Evolutionary conservation across 2,888 invertebrate genomes (phyloP).

Genomic region (Conus canariensis): DNA sequence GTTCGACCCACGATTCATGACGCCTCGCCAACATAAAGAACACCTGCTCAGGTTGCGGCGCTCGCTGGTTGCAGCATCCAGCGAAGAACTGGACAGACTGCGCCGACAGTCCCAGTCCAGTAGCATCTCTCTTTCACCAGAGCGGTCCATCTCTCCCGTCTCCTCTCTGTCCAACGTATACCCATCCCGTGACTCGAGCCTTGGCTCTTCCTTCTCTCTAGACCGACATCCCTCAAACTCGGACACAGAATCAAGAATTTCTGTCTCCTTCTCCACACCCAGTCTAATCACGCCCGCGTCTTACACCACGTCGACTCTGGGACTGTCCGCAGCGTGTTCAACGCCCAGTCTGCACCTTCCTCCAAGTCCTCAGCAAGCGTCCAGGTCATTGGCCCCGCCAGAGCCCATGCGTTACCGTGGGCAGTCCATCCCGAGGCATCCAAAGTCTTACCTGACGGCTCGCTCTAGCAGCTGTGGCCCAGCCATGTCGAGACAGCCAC

Average conservation of each 20-base stretch:
- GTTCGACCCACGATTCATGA: conserved; percentile 59
- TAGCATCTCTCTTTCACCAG: conserved; percentile 36
- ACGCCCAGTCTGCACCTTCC: not conserved
- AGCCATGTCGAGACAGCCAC: not conserved
- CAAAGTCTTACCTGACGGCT: not conserved
- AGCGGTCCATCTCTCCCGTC: conserved; percentile 29
- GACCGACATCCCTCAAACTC: not conserved
- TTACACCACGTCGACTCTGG: not conserved
- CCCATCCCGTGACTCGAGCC: conserved; percentile 36
- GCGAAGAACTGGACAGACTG: conserved; percentile 53
- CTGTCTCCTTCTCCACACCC: not conserved
- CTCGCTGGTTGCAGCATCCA: conserved; percentile 63
- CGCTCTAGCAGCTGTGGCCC: conserved; percentile 38
- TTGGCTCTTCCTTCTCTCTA: conserved; percentile 33
- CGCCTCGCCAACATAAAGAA: conserved; percentile 69
- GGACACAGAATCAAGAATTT: not conserved
- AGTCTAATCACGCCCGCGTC: not conserved
- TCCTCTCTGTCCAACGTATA: conserved; percentile 26
- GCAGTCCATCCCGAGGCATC: not conserved
- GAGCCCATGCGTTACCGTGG: not conserved
- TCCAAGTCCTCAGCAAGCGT: not conserved
- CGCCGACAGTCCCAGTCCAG: conserved; percentile 44
- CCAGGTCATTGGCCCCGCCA: not conserved
- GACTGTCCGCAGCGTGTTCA: not conserved
- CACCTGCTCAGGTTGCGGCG: conserved; percentile 68